A percentile compares a stretch with the other conserved stretches of the same genome.
Conservation (phyloP, 2,113 vertebrate species). For the Rousettus leschenaultii region DNA sequence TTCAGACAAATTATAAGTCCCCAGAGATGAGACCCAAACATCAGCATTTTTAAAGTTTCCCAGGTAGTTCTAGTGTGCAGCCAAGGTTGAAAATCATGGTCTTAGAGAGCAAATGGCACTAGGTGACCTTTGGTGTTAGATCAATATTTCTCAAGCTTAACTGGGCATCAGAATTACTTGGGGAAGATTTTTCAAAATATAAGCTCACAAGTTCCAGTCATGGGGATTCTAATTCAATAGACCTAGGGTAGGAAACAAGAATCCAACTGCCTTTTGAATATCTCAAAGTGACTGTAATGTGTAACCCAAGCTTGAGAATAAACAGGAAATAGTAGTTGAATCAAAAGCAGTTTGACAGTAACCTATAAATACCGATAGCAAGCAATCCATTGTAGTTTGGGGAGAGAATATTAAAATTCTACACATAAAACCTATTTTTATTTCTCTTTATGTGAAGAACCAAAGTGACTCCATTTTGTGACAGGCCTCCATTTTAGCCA, state of each 20-base stretch:
- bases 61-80: not conserved
- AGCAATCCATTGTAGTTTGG: not conserved
- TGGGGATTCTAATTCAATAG: not conserved
- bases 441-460: not conserved
- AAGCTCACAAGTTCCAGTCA: not conserved
- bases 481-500: too few species aligned
- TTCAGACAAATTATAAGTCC: not conserved
- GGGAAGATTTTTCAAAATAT: not conserved
- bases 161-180: not conserved
- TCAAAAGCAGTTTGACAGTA: not conserved
- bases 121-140: not conserved
- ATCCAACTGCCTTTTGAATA: not conserved
- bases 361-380: not conserved
- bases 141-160: not conserved
- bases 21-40: not conserved
- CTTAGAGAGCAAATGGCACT: not conserved
- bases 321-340: not conserved
- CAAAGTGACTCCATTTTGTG: too few species aligned
- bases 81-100: not conserved
- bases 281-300: not conserved
- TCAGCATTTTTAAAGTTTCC: not conserved
- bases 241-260: not conserved
- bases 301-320: not conserved
- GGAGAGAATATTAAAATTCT: conserved; percentile 3
- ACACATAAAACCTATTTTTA: not conserved